These are phyloP conservation scores for Augiades crinisus DNA, from an alignment of 2,888 invertebrate genomes.

Conservation along the genomic window DNA sequence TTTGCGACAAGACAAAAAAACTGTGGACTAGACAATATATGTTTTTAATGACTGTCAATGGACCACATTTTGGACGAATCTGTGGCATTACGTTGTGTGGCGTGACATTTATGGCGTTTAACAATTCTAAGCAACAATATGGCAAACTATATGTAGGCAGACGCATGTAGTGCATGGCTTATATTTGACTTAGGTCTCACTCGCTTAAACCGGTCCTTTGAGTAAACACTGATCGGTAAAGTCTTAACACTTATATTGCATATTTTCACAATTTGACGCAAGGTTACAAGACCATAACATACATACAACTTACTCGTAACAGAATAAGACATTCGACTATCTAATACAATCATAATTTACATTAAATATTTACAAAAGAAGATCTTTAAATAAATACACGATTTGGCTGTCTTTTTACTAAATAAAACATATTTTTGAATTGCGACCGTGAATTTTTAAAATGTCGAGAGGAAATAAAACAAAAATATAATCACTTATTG, in stretches of 20 bases:
- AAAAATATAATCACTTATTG: slow-evolving; percentile 49
- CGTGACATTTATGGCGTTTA: too few species aligned
- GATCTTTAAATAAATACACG: slow-evolving; percentile 69
- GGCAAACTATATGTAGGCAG: too few species aligned
- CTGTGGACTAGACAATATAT: too few species aligned
- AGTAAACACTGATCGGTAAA: too few species aligned
- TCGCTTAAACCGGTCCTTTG: too few species aligned
- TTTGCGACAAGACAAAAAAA: too few species aligned
- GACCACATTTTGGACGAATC: too few species aligned
- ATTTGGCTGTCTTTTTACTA: slow-evolving; percentile 59
- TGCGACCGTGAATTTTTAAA: slow-evolving; percentile 36
- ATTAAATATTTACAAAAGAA: slow-evolving; percentile 69
- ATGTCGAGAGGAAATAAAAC: slow-evolving; percentile 35
- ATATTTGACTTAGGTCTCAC: too few species aligned
- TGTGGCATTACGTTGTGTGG: too few species aligned
- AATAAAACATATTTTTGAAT: slow-evolving; percentile 31
- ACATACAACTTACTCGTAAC: slow-evolving; percentile 35
- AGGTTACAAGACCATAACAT: slow-evolving; percentile 35
- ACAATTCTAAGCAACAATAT: too few species aligned
- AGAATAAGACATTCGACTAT: slow-evolving; percentile 59
- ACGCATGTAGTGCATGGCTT: too few species aligned
- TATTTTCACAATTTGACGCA: slow-evolving; percentile 30
- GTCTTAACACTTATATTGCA: background rate
- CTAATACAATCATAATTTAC: slow-evolving; percentile 68
- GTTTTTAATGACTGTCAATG: too few species aligned